Evolutionary conservation across 2,113 vertebrate genomes (phyloP).

Genomic region (Pseudonaja textilis): DNA sequence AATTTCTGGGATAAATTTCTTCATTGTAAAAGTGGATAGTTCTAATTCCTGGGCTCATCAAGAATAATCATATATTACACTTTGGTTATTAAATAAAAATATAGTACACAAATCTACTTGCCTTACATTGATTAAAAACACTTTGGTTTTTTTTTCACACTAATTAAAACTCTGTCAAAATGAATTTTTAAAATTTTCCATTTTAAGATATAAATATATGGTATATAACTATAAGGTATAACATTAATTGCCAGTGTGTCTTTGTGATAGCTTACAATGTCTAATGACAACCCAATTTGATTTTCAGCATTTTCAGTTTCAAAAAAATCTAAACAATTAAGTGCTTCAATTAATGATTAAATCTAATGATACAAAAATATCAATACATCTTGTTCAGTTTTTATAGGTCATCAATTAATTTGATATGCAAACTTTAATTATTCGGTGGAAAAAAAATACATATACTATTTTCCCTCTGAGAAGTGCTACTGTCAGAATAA

Average conservation of each 20-base stretch:
- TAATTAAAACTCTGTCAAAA: background rate
- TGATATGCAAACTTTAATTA: background rate
- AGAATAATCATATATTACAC: background rate
- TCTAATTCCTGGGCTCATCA: background rate
- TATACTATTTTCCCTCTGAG: background rate
- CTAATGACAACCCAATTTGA: background rate
- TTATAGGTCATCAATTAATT: background rate
- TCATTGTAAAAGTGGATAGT: background rate
- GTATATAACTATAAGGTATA: background rate
- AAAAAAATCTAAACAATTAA: background rate
- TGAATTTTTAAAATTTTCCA: background rate
- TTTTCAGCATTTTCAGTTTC: background rate
- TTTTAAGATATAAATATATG: constrained; percentile 23
- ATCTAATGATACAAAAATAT: background rate
- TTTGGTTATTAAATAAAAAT: background rate
- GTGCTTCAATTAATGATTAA: background rate
- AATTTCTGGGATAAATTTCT: background rate
- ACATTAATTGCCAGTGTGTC: background rate
- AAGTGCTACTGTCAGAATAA: background rate
- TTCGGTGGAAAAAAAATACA: background rate
- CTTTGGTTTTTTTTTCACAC: background rate
- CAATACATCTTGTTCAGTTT: background rate
- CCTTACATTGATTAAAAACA: background rate
- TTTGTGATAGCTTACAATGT: background rate
- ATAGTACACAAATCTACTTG: background rate